These are phyloP conservation scores for Nemotelus nigrinus DNA, from an alignment of 2,888 invertebrate species.

Conservation along the genomic window DNA sequence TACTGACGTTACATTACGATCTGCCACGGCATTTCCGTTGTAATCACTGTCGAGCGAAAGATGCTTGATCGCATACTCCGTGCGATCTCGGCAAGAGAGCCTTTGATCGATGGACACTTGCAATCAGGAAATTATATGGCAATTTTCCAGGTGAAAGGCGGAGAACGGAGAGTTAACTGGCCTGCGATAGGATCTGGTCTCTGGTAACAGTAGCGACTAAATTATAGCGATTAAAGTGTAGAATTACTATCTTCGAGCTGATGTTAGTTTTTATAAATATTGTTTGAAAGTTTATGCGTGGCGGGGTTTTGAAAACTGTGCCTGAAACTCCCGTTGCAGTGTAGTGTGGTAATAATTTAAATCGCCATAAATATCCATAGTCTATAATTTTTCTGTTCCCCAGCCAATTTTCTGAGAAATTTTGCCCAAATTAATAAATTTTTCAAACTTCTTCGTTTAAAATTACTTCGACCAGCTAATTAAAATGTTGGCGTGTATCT, in stretches of 20 bases:
- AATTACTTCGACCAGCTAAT: too few relatives aligned
- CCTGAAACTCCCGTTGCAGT: too few relatives aligned
- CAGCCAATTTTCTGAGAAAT: too few relatives aligned
- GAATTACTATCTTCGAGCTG: not conserved
- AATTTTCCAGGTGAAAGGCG: constrained; percentile 2
- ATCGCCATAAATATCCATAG: too few relatives aligned
- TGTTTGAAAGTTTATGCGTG: too few relatives aligned
- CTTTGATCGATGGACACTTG: not conserved
- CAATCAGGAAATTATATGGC: constrained; percentile 15
- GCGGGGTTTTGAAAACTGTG: too few relatives aligned
- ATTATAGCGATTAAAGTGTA: constrained; percentile 1
- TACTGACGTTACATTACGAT: not conserved
- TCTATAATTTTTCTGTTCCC: too few relatives aligned
- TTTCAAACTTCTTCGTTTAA: too few relatives aligned
- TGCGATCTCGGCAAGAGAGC: not conserved
- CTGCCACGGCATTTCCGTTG: constrained; percentile 2
- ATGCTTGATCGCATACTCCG: not conserved
- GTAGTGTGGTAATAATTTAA: too few relatives aligned
- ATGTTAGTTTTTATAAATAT: not conserved
- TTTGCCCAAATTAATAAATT: too few relatives aligned
- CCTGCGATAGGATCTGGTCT: constrained; percentile 8
- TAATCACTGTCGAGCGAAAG: not conserved
- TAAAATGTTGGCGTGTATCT: too few relatives aligned
- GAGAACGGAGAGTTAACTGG: not conserved
- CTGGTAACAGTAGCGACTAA: constrained; percentile 3